Percentiles rank a stretch among this genome's conserved stretches.
These are phyloP conservation scores for Xestia xanthographa DNA, from an alignment of 2,888 invertebrate species.

Conservation along the genomic window DNA sequence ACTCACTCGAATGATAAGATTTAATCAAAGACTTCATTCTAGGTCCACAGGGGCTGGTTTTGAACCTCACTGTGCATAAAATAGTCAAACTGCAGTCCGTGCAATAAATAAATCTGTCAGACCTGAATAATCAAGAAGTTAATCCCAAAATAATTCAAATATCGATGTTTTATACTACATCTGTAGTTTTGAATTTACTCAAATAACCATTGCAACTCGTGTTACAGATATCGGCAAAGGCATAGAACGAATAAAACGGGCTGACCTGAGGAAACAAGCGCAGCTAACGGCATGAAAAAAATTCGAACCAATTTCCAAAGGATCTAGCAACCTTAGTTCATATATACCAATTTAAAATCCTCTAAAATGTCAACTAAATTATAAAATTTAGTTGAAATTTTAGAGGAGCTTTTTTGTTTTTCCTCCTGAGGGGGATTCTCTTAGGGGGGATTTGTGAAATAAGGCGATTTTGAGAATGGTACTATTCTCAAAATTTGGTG, in stretches of 20 bases:
- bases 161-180: not conserved
- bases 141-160: not conserved
- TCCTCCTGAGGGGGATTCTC: too few relatives aligned
- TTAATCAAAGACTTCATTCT: not conserved
- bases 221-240: not conserved
- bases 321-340: not conserved
- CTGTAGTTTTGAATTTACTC: not conserved
- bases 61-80: too few relatives aligned
- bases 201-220: not conserved
- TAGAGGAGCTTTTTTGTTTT: not conserved
- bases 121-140: not conserved
- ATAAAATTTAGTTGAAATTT: constrained; percentile 1
- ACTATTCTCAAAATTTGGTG: too few relatives aligned
- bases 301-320: constrained; percentile 3
- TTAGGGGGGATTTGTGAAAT: too few relatives aligned
- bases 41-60: not conserved
- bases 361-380: too few relatives aligned
- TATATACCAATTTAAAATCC: too few relatives aligned
- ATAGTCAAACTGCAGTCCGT: not conserved
- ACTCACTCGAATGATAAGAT: not conserved
- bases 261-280: not conserved
- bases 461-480: too few relatives aligned
- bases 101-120: not conserved
- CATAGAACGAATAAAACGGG: constrained; percentile 11
- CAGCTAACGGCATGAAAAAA: constrained; percentile 1